Evolutionary conservation across 23 tunicate species (phyloP), one percentile per base, ranked within the genome.

Genomic region (Ciona savignyi): DNA sequence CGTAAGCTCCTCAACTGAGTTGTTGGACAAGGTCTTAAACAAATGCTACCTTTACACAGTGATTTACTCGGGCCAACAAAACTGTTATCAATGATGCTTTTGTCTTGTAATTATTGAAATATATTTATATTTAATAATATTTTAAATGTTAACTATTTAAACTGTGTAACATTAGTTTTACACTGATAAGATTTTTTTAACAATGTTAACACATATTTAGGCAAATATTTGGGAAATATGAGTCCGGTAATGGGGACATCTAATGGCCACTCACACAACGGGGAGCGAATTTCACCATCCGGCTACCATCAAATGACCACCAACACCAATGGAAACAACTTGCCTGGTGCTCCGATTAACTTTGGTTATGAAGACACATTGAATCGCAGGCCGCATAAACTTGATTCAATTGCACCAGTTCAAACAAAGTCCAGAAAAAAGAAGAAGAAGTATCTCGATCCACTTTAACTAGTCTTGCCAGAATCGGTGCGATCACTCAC

Each of bases 301-400:
- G 63, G 27, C 61, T 30, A 15, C 72, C 72, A 65, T 30, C 48
- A 42, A 23, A 25, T 62, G 32, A 33, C 35, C 62, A 32, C 22
- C 3, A 25, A 48, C 29, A 56, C 42, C 19, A 3, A 27, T 27
- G 67, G 26, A 27, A 71, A 51, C 63, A 32, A 23, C 49, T 21
- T 34, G 73, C 70, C 67, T 42, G 19, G 62, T 32, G 67, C 67
- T 1, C 33, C 56, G 1, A 25, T 23, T 22, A 21, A 72, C 32
- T 70, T 51, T 34, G 67, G 68, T 20, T 25, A 29, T 2, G 87
- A 82, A 26, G 87, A 75, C 33, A 48, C 56, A 6, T 42, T 42
- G 3, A 24, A 63, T 0, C 60, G 89, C 25, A 70, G 89, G 3
- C 89, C 89, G 60, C 82, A 65, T 32, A 84, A 84, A 67, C 89